A percentile compares a stretch with the other conserved stretches of the same genome.
phyloP scores from a whole-genome alignment of 2,113 vertebrate genomes.

The Microcebus murinus region DNA sequence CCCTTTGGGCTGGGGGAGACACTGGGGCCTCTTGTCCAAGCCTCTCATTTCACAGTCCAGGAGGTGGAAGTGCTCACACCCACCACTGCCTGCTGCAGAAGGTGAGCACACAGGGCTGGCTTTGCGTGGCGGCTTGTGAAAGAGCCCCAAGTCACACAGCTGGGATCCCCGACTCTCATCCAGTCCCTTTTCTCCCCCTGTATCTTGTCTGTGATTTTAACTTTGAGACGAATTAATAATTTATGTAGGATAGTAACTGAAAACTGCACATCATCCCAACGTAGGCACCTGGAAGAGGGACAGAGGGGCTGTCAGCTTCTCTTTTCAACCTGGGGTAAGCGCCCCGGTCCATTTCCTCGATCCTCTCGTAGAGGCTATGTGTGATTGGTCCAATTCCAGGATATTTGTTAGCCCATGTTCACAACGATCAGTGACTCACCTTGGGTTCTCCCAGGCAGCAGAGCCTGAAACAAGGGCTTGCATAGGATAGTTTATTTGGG shows the following conservation, averaged over 20 bases:
- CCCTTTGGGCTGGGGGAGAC: background rate
- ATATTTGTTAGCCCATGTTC: background rate
- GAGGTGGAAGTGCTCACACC: background rate
- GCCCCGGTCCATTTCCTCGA: background rate
- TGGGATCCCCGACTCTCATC: background rate
- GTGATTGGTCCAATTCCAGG: background rate
- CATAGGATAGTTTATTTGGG: background rate
- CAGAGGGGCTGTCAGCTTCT: background rate
- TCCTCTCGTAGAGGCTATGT: background rate
- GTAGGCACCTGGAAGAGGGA: background rate
- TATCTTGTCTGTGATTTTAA: background rate
- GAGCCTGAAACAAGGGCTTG: background rate
- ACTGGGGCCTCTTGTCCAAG: background rate
- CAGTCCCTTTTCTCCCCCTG: background rate
- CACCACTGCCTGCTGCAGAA: fast-evolving
- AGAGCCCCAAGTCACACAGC: background rate
- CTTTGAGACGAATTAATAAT: background rate
- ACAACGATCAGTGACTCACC: background rate
- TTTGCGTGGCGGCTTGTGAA: background rate
- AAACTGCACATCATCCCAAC: background rate
- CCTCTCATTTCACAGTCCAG: background rate
- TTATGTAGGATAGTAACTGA: background rate
- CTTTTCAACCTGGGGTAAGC: background rate
- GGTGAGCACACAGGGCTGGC: background rate
- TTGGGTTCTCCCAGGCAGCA: background rate